Evolutionary conservation across 1,140 invertebrate genomes (phyloP).

Genomic region (Papilio polyxenes): DNA sequence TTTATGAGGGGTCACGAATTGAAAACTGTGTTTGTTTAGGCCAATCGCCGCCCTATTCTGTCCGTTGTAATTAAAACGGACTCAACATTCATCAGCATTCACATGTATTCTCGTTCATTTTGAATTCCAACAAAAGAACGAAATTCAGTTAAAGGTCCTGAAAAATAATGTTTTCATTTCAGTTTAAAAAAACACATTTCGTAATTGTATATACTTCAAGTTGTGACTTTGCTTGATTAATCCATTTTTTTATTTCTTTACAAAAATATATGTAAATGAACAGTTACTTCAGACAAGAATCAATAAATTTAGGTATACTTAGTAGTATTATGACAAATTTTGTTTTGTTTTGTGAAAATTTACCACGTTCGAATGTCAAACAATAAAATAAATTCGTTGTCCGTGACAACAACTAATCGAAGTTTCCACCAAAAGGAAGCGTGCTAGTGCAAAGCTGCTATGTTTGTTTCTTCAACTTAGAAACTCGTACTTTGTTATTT

Average conservation of each 20-base stretch:
- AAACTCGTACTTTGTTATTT: conserved; percentile 1
- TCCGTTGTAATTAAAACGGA: conserved; percentile 18
- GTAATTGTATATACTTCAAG: no score
- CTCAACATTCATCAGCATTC: neutral
- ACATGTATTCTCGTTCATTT: conserved; percentile 5
- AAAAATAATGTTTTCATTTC: neutral
- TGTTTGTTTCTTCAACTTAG: neutral
- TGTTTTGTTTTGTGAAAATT: neutral
- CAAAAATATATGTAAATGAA: no score
- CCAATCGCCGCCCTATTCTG: neutral
- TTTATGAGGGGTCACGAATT: conserved; percentile 13
- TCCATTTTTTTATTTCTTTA: no score
- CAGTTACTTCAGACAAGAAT: no score
- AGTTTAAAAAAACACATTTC: no score
- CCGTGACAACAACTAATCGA: neutral
- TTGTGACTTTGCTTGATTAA: no score
- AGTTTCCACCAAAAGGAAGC: neutral
- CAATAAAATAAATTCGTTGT: conserved; percentile 4
- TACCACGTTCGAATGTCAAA: neutral
- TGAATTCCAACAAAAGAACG: neutral
- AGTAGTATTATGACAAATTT: no score
- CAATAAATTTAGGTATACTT: no score
- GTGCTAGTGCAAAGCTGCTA: neutral
- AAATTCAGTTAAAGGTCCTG: neutral
- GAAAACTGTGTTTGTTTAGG: conserved; percentile 20